A percentile compares a stretch with the other conserved stretches of the same genome.
Evolutionary conservation across 2,888 invertebrate genomes (phyloP).

Genomic region (Melanchra persicariae): DNA sequence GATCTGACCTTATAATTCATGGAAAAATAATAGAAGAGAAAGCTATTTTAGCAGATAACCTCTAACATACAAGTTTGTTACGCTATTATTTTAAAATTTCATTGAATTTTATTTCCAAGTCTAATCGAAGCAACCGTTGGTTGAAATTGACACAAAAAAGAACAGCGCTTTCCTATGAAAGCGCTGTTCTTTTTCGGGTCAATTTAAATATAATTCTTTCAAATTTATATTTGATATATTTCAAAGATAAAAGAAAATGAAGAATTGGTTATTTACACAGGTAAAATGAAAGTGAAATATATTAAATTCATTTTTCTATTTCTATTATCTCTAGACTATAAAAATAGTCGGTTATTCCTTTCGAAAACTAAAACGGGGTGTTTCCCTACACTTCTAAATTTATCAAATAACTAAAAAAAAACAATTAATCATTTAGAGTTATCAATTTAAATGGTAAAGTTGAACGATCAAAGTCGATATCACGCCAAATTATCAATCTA

Average conservation of each 20-base stretch:
- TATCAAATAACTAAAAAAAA: too few relatives aligned
- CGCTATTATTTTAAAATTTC: background rate
- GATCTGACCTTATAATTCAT: slow-evolving; percentile 18
- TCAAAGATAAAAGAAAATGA: too few relatives aligned
- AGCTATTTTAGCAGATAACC: slow-evolving; percentile 9
- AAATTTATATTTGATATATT: too few relatives aligned
- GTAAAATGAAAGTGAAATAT: too few relatives aligned
- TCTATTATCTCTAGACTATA: background rate
- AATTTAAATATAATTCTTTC: too few relatives aligned
- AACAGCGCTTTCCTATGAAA: too few relatives aligned
- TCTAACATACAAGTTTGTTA: background rate
- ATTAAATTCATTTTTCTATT: background rate
- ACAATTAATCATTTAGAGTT: background rate
- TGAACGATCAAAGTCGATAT: background rate
- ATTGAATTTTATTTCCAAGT: too few relatives aligned
- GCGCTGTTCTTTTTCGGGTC: too few relatives aligned
- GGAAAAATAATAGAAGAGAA: slow-evolving; percentile 20
- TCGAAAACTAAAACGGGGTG: background rate
- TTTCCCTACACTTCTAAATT: too few relatives aligned
- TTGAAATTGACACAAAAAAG: too few relatives aligned
- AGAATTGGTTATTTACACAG: too few relatives aligned
- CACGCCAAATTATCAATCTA: background rate
- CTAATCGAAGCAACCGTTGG: too few relatives aligned
- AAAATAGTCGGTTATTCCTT: background rate
- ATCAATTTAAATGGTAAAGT: background rate